phyloP scores from a whole-genome alignment of 2,888 invertebrate species.

The Pandemis corylana region DNA sequence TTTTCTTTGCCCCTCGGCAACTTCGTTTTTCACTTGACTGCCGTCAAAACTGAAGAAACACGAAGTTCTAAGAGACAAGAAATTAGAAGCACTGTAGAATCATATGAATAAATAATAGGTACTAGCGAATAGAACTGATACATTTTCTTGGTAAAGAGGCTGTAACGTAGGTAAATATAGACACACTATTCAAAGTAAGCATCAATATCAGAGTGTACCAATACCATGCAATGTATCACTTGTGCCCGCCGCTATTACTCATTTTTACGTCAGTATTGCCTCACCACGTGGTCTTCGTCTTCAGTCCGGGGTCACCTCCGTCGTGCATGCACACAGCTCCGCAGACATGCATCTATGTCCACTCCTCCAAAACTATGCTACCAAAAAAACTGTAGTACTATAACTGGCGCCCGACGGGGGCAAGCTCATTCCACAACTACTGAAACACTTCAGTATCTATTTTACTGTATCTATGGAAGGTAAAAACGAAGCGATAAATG shows the following conservation, averaged over 20 bases:
- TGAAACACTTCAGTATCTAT: constrained; percentile 40
- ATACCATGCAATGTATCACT: neutral
- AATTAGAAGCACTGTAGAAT: no score
- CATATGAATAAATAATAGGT: constrained; percentile 3
- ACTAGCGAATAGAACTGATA: constrained; percentile 10
- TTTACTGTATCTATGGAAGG: constrained; percentile 40
- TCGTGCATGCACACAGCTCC: constrained; percentile 72
- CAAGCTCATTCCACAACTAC: constrained; percentile 71
- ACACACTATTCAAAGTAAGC: neutral
- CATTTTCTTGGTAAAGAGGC: neutral
- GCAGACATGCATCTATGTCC: constrained; percentile 76
- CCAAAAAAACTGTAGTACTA: constrained; percentile 54
- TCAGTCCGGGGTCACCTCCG: constrained; percentile 52
- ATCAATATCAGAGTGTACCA: no score
- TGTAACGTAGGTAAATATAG: no score
- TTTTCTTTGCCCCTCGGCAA: no score
- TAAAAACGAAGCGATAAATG: constrained; percentile 77
- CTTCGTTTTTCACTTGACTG: no score
- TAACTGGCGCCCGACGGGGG: constrained; percentile 69
- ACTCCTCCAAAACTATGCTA: constrained; percentile 47
- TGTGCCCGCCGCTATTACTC: neutral
- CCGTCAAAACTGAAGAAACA: no score
- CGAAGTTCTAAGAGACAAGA: no score
- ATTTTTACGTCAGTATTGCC: constrained; percentile 50
- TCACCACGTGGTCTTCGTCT: constrained; percentile 55